Evolutionary conservation across 2,888 invertebrate species (phyloP).

Genomic region (Sycophila texana): DNA sequence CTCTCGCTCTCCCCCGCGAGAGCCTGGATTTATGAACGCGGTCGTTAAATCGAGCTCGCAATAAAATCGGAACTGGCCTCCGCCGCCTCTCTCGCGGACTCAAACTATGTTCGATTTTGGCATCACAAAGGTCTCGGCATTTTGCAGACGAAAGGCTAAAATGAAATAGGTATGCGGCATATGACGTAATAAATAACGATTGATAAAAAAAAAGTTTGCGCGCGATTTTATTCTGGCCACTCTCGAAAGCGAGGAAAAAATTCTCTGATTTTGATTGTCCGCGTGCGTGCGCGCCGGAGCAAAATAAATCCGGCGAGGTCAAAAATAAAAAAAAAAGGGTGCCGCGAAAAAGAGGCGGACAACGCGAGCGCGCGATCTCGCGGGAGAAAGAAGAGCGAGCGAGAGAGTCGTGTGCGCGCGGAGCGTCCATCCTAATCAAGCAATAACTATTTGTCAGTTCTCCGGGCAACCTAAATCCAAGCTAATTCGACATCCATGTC

Average conservation of each 20-base stretch:
- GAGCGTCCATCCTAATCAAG: constrained; percentile 72
- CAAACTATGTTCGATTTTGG: constrained; percentile 57
- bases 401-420: not conserved
- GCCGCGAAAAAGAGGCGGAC: not conserved
- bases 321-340: no score
- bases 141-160: constrained; percentile 42
- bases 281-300: not conserved
- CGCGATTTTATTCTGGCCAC: constrained; percentile 17
- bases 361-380: not conserved
- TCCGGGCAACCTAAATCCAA: constrained; percentile 75
- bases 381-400: not conserved
- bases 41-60: constrained; percentile 55
- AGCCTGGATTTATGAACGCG: constrained; percentile 58
- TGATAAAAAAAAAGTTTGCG: constrained; percentile 32
- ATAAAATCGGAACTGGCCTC: constrained; percentile 58
- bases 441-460: constrained; percentile 76
- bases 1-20: constrained; percentile 8
- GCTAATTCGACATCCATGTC: constrained; percentile 76
- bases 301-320: constrained; percentile 31
- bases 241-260: constrained; percentile 8
- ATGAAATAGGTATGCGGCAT: constrained; percentile 50
- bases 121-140: constrained; percentile 49
- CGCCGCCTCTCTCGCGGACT: constrained; percentile 11
- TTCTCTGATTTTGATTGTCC: constrained; percentile 36
- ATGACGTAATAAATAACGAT: constrained; percentile 54